Evolutionary conservation across 2,797 vertebrate species (phyloP).

Genomic region (Stomatorhinus walkeri): DNA sequence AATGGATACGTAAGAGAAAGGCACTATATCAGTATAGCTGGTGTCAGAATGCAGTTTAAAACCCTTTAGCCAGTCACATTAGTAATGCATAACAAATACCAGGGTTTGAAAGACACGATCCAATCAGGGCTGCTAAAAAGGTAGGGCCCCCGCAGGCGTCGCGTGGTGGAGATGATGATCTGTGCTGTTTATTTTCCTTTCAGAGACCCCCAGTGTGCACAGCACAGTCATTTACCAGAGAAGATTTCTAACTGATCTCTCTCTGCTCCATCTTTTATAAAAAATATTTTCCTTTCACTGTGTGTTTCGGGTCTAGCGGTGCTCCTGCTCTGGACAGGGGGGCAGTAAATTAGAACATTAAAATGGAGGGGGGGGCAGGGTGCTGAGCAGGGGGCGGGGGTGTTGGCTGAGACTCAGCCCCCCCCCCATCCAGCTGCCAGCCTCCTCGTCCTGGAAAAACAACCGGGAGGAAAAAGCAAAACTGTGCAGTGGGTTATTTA

Average conservation of each 20-base stretch:
- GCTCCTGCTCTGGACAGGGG: background rate
- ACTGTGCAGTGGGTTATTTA: slow-evolving; percentile 35
- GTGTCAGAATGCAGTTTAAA: background rate
- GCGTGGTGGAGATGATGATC: background rate
- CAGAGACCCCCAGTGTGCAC: slow-evolving; percentile 14
- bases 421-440: background rate
- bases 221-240: slow-evolving; percentile 19
- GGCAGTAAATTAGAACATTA: slow-evolving; percentile 16
- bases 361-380: background rate
- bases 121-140: background rate
- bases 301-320: background rate
- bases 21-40: background rate
- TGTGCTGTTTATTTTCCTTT: slow-evolving; percentile 36
- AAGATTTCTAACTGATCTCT: slow-evolving; percentile 23
- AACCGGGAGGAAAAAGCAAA: slow-evolving; percentile 34
- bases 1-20: background rate
- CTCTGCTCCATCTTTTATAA: slow-evolving; percentile 22
- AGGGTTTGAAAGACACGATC: background rate
- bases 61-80: background rate
- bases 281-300: slow-evolving; percentile 37
- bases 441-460: slow-evolving; percentile 30
- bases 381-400: background rate
- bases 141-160: background rate
- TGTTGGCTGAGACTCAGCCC: background rate
- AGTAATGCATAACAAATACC: background rate